Evolutionary conservation across 2,888 invertebrate species (phyloP), one percentile per base, ranked within the genome.

Genomic region (Stenotaenia linearis): DNA sequence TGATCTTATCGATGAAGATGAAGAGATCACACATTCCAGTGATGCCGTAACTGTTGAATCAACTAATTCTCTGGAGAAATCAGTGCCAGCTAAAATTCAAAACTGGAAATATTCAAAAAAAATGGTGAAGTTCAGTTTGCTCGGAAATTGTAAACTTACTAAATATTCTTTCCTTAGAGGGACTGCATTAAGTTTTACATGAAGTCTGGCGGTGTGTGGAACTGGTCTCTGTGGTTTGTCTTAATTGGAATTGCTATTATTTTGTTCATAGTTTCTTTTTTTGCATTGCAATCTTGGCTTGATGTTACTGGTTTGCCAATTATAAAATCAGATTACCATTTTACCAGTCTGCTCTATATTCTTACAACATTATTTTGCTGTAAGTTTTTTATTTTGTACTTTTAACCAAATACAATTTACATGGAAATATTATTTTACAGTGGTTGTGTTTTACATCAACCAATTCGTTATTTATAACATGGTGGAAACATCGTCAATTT

Each of bases 81-180:
- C 50, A 18, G 18, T 18, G 4, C 2, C 50, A 69, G 28, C 69
- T 28, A 69, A 28, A 69, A 23, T 69, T 28, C 69, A 69, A 28
- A 69, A 69, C 0, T 69, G 69, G 69, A 69, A 69, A 69, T 69
- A 69, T 23, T 69, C 69, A 12, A 69, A 69, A 69, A 69, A 69
- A 28, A 9, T 69, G 12, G 69, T 1, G 1, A 15, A 50, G 7
- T 0, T 50, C 0, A 50, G n/a, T 1, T 50, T 18, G 7, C 18
- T 7, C 1, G 3, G n/a, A n/a, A n/a, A 5, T 32, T 32, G 4
- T 1, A n/a, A n/a, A 50, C 18, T 50, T 50, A 40, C 12, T 50
- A n/a, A 18, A 18, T 18, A 18, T 28, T 23, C n/a, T 69, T 69
- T 69, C 21, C 21, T 25, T 15, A 69, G 69, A 69, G 69, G n/a